These are phyloP conservation scores for Callionymus lyra DNA, from an alignment of 2,113 vertebrate genomes.

Conservation along the genomic window DNA sequence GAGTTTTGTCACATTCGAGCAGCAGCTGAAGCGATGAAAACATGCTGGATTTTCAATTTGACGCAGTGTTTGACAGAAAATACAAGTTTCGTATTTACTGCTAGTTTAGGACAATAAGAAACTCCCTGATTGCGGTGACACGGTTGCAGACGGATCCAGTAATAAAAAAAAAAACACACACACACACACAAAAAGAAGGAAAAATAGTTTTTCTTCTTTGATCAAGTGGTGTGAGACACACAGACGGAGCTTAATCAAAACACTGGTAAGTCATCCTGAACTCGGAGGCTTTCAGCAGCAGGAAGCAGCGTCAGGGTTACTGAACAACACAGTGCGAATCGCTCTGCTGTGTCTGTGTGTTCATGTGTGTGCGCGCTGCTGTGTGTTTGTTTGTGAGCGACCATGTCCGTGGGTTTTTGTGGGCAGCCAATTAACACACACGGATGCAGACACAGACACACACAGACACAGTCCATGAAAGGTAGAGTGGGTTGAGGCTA, in stretches of 20 bases:
- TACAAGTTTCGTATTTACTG: constrained; percentile 12
- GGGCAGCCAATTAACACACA: constrained; percentile 44
- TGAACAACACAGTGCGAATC: constrained; percentile 39
- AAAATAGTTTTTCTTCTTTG: constrained; percentile 34
- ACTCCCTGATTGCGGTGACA: constrained; percentile 24
- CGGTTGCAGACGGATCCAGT: constrained; percentile 14
- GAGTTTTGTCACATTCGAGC: too few relatives aligned
- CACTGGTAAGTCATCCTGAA: constrained; percentile 49
- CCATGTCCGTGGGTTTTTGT: constrained; percentile 15
- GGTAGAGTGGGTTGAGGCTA: constrained; percentile 16
- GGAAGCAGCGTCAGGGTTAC: constrained; percentile 44
- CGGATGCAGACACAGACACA: constrained; percentile 7
- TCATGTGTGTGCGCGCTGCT: constrained; percentile 8
- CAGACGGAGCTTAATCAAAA: constrained; percentile 52
- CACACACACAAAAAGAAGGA: not conserved
- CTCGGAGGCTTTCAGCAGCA: constrained; percentile 41
- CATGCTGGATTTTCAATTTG: constrained; percentile 12
- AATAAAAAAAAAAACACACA: constrained; percentile 7
- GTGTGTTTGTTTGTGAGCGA: constrained; percentile 17
- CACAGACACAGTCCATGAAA: constrained; percentile 26
- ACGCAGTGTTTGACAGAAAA: constrained; percentile 4
- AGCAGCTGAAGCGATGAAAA: constrained; percentile 5
- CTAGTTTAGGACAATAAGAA: constrained; percentile 7
- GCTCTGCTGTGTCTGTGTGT: constrained; percentile 17
- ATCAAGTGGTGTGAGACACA: constrained; percentile 42